These are phyloP conservation scores for Micromussa lordhowensis DNA, from an alignment of 92 coral and sea anemone genomes.

Conservation along the genomic window DNA sequence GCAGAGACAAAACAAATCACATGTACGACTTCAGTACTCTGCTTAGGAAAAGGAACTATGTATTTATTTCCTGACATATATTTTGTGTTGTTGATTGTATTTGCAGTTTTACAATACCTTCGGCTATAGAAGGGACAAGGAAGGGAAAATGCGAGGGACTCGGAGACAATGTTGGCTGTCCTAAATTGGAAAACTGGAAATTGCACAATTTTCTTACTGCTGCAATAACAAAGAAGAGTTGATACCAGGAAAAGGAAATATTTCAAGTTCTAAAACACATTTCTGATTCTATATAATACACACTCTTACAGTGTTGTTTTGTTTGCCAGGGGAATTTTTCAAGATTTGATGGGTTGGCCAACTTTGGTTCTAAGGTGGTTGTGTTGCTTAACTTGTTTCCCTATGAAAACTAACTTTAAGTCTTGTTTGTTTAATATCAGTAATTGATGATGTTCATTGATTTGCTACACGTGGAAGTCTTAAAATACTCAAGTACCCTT, in stretches of 20 bases:
- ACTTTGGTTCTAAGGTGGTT: neutral
- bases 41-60: too few species aligned
- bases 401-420: slow-evolving; percentile 1
- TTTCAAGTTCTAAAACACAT: neutral
- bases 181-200: too few species aligned
- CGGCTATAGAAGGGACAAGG: too few species aligned
- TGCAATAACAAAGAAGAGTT: neutral
- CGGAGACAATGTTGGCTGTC: too few species aligned
- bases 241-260: neutral
- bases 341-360: neutral
- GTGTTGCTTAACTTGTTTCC: slow-evolving; percentile 3
- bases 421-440: neutral
- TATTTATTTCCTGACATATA: too few species aligned
- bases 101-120: too few species aligned
- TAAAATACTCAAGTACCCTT: too few species aligned
- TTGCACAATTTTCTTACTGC: neutral
- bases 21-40: too few species aligned
- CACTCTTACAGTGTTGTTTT: neutral
- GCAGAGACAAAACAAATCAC: too few species aligned
- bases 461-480: neutral
- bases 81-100: too few species aligned
- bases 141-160: neutral
- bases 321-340: neutral
- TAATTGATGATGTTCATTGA: neutral
- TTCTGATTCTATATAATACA: neutral